phyloP scores from a whole-genome alignment of 2,797 vertebrate species.

The Mus spretus region DNA sequence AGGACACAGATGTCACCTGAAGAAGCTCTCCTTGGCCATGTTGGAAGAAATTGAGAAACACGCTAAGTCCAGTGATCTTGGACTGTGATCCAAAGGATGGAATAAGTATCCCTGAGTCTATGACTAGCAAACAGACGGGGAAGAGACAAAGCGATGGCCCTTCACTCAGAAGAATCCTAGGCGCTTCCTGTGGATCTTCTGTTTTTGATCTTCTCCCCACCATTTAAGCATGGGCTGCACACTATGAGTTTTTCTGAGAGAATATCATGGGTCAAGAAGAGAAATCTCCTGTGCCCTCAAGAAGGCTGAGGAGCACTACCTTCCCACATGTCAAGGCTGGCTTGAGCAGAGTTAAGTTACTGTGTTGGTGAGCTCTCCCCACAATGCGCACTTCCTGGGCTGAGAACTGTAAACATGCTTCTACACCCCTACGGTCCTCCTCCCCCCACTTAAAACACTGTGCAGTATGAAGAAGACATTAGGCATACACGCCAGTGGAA shows the following conservation, averaged over 20 bases:
- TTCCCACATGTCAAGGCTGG: background rate
- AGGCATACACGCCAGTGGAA: background rate
- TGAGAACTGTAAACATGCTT: background rate
- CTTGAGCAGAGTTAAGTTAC: background rate
- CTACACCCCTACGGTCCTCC: background rate
- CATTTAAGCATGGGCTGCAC: background rate
- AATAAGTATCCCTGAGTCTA: background rate
- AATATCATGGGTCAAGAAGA: background rate
- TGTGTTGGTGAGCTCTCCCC: background rate
- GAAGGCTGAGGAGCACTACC: background rate
- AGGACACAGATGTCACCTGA: background rate
- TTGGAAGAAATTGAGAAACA: background rate
- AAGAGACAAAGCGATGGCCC: background rate
- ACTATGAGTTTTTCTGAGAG: background rate
- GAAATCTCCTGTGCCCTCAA: background rate
- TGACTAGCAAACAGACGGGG: background rate
- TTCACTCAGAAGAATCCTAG: background rate
- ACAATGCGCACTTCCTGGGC: background rate
- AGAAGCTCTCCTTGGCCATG: background rate
- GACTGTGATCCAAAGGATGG: background rate
- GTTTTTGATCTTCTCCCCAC: background rate
- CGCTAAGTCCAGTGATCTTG: background rate
- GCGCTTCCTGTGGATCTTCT: background rate
- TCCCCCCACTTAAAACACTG: background rate
- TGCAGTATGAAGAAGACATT: background rate